Evolutionary conservation across 2,888 invertebrate genomes (phyloP).

Genomic region (Aporophyla nigra): DNA sequence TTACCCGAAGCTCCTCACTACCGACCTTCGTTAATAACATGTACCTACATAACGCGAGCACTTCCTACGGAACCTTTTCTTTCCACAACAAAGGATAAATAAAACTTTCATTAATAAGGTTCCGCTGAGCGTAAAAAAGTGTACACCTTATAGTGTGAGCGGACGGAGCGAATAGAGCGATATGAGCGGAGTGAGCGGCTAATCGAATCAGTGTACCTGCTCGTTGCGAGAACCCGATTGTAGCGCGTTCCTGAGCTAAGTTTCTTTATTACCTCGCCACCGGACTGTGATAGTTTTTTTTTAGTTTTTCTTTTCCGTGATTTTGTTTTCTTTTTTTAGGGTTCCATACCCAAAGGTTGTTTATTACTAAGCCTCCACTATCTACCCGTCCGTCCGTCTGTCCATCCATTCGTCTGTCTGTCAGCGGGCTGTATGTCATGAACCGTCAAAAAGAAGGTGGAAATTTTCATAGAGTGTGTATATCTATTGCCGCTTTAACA

Average conservation of each 20-base stretch:
- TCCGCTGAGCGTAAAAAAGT: slow-evolving; percentile 58
- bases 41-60: slow-evolving; percentile 20
- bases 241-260: slow-evolving; percentile 24
- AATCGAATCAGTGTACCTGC: slow-evolving; percentile 65
- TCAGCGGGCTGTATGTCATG: too few relatives aligned
- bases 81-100: slow-evolving; percentile 63
- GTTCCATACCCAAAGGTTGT: too few relatives aligned
- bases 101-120: slow-evolving; percentile 60
- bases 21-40: slow-evolving; percentile 44
- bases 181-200: slow-evolving; percentile 46
- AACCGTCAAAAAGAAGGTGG: too few relatives aligned
- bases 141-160: slow-evolving; percentile 30
- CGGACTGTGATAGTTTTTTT: slow-evolving; percentile 17
- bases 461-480: too few relatives aligned
- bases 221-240: slow-evolving; percentile 47
- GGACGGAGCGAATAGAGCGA: slow-evolving; percentile 30
- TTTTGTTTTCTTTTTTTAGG: neutral
- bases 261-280: slow-evolving; percentile 48
- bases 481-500: too few relatives aligned
- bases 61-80: slow-evolving; percentile 43
- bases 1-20: slow-evolving; percentile 15
- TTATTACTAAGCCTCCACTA: too few relatives aligned
- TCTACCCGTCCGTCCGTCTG: too few relatives aligned
- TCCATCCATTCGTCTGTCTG: too few relatives aligned
- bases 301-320: neutral